Base-by-base conservation (phyloP, 1,140 invertebrate genomes). In the Drosophila mauritiana region DNA sequence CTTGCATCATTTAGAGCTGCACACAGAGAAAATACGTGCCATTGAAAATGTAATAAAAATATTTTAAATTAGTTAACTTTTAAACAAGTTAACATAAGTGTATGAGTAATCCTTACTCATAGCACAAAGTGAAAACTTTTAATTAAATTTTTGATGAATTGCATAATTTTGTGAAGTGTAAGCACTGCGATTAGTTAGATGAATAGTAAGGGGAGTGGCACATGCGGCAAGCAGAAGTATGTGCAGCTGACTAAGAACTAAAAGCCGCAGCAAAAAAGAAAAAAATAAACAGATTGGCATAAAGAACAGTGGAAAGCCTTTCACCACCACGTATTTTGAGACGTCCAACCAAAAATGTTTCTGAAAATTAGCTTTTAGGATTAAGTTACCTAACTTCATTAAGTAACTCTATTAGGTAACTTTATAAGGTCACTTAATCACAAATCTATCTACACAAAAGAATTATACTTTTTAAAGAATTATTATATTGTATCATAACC, bases 1-100 rank as follows among this genome's bases (percentile, higher is more conserved):
- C 63, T 70, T 62, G 74, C 78, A 62, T 81, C 78, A 81, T 80
- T 80, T 58, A 31, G 46, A 56, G 55, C 42, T 70, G 68, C 51
- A 70, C 65, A 40, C 17, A 46, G 34, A 20, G n/a, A 62, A 68
- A 59, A 49, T 22, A 11, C 12, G 12, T 6, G 15, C 12, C 11
- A 3, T 20, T 17, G 8, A 31, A 2, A 31, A 31, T 10, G 8
- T 31, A 31, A 31, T 10, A 31, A 31, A 7, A 8, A 31, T 31
- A 31, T 31, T 34, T 51, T 3, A 0, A 3, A 20, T 17, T 12
- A 1, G 1, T 22, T 2, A 49, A 7, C n/a, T 17, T 7, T 17
- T 42, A 10, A 4, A n/a, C 13, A 1, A 39, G 4, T 5, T 39
- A n/a, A n/a, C 6, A 2, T 4, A 5, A 6, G 5, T 39, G 5